Base-by-base conservation (phyloP, 2,888 invertebrate genomes). In the Idaea aversata region DNA sequence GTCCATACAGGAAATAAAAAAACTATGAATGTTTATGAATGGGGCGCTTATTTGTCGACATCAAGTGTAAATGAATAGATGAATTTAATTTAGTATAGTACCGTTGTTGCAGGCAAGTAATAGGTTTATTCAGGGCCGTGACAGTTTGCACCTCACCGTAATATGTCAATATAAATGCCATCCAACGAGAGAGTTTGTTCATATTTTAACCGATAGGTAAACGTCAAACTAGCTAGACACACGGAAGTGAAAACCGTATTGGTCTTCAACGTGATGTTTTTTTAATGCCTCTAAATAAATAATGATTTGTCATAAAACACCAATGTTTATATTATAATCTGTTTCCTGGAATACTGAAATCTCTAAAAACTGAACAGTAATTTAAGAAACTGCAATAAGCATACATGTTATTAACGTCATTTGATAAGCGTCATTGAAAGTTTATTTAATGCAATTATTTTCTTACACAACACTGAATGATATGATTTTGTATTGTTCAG, bases 1-100 rank as follows among this genome's bases (percentile, higher is more conserved):
- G 61, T 67, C 60, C 36, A 68, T 13, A 10, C 63, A 67, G 62
- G 68, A 64, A 64, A 70, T 70, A 72, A 73, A 75, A 75, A 72
- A 74, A 68, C 64, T 63, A 66, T 69, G 35, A 71, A 76, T 79
- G 75, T 79, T 81, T 77, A 77, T 81, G 77, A 79, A 80, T 80
- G 77, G 47, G 10, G 72, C 72, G 72, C 70, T 61, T 74, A 69
- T 75, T 72, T 77, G 73, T 74, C 66, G 67, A 73, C 69, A 68
- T 68, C 63, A 68, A 70, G 72, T 74, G 75, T 77, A 76, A 81
- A 80, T 77, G 73, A 73, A 76, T 47, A 78, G 69, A 75, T 72
- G 71, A 69, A 71, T 64, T 65, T 63, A 64, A 63, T 75, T 77
- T 79, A 75, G 74, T 75, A 80, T 78, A 70, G 65, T 66, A 67